Percentiles rank a stretch among this genome's conserved stretches.
Evolutionary conservation across 2,113 vertebrate species (phyloP).

Genomic region (Nymphicus hollandicus): DNA sequence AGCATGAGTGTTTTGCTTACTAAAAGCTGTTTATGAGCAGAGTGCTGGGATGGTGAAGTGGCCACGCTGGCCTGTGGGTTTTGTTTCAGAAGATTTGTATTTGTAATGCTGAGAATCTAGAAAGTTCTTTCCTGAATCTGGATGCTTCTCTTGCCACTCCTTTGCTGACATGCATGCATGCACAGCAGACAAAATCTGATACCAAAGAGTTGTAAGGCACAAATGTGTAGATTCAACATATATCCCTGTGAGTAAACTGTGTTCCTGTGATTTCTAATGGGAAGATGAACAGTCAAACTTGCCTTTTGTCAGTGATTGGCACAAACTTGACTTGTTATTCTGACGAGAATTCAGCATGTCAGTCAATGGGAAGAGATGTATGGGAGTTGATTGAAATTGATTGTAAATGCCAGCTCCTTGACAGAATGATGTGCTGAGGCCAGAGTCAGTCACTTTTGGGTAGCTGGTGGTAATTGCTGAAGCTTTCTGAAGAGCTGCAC

Average conservation of each 20-base stretch:
- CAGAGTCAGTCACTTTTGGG: slow-evolving; percentile 11
- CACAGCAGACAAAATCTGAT: background rate
- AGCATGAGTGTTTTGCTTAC: background rate
- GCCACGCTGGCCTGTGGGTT: background rate
- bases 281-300: slow-evolving; percentile 29
- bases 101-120: background rate
- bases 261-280: background rate
- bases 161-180: background rate
- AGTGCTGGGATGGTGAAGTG: background rate
- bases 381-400: slow-evolving; percentile 62
- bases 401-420: slow-evolving; percentile 54
- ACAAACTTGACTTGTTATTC: slow-evolving; percentile 19
- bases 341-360: slow-evolving; percentile 21
- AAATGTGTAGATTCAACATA: background rate
- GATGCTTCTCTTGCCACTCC: background rate
- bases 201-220: background rate
- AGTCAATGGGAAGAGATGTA: slow-evolving; percentile 26
- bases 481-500: slow-evolving; percentile 9
- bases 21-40: background rate
- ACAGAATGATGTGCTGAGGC: slow-evolving; percentile 26
- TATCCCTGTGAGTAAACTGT: background rate
- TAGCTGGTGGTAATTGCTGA: slow-evolving; percentile 10
- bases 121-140: background rate
- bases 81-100: background rate
- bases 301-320: slow-evolving; percentile 49